Percentiles rank a stretch among this genome's conserved stretches.
Conservation (phyloP, 2,888 invertebrate genomes). For the Rhogogaster chlorosoma region DNA sequence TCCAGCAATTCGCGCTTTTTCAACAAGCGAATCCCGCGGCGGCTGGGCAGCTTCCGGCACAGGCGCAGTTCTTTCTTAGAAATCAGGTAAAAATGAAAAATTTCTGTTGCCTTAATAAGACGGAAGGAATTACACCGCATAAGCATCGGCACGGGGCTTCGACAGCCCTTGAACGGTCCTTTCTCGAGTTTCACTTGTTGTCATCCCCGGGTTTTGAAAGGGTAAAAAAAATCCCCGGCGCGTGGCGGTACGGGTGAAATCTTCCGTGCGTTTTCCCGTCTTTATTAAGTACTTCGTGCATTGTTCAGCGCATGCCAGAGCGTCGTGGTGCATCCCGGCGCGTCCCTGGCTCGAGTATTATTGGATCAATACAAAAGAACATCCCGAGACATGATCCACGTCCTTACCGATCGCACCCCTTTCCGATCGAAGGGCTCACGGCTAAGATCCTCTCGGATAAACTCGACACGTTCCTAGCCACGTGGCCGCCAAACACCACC, state of each 20-base stretch:
- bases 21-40: conserved; percentile 80
- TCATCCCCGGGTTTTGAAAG: conserved; percentile 18
- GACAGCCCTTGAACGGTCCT: conserved; percentile 2
- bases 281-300: conserved; percentile 14
- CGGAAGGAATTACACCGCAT: not conserved
- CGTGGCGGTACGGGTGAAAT: conserved; percentile 13
- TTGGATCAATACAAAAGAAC: not conserved
- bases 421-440: not conserved
- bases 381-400: conserved; percentile 14
- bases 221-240: not conserved
- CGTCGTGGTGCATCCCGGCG: not conserved
- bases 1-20: conserved; percentile 84
- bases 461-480: conserved; percentile 12
- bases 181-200: conserved; percentile 33
- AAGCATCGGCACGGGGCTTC: conserved; percentile 13
- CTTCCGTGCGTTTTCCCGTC: not conserved
- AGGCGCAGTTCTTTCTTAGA: conserved; percentile 88
- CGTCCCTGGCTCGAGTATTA: not conserved
- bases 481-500: not conserved
- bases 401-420: not conserved
- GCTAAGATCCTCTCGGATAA: not conserved
- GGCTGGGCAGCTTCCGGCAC: conserved; percentile 79
- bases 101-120: not conserved
- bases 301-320: conserved; percentile 11
- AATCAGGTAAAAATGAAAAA: conserved; percentile 82